Base-by-base conservation (phyloP, 2,888 invertebrate species). In the Hololepta plana region DNA sequence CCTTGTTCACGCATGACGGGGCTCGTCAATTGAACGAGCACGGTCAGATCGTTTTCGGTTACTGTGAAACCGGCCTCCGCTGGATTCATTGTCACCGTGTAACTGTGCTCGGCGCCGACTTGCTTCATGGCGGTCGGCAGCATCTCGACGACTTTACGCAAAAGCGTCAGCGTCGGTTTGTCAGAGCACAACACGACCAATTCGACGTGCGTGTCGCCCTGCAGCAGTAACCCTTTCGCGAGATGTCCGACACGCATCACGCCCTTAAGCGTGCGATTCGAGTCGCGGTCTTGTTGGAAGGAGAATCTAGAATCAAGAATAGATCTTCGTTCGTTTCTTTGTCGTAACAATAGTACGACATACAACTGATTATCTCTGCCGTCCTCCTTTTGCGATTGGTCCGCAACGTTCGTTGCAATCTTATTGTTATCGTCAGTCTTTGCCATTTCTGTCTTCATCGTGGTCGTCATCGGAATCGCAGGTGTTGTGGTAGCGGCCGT, bases 191-290 rank as follows among this genome's bases (percentile, higher is more conserved):
- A 63, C 28, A 96, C 88, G 17, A 96, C 95, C 34, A 96, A 64
- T 40, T 90, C 77, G 29, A 96, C 90, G 45, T 72, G 70, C 35
- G 72, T 72, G 58, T 96, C 95, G 4, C 88, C 88, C 36, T 77
- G 73, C 12, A 96, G 64, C 44, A 96, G 62, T 33, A 96, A 67
- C 20, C 90, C 85, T 49, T 87, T 87, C 24, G 85, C 82, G 27
- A 90, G 58, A 47, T 82, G 76, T 27, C 93, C 93, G 23, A 95
- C 91, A 35, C 95, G 73, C 90, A 95, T 91, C 14, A 95, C 93
- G 32, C 95, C 95, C 53, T 91, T 87, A 23, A 96, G 62, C 38
- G 84, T 72, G 33, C 93, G 71, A 38, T 64, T 59, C 20, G 62
- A 59, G 38, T 61, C 58, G 27, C 63, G 48, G 31, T 53, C 70